phyloP scores from a whole-genome alignment of 2,797 vertebrate species.

The Brachyalestes nurse region DNA sequence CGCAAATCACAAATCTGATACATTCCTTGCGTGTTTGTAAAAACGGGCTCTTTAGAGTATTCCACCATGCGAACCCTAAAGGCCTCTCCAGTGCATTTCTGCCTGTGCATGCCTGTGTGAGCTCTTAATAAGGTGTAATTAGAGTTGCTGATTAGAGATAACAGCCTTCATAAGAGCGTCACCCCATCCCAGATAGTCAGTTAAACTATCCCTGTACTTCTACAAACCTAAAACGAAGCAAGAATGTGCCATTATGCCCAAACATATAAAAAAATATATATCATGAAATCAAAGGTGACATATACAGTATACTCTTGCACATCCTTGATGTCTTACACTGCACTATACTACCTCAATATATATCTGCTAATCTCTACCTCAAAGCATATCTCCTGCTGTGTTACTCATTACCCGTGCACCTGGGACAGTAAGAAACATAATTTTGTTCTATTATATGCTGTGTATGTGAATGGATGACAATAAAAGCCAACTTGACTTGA shows the following conservation, averaged over 20 bases:
- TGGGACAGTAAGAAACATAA: too few species aligned
- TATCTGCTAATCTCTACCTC: too few species aligned
- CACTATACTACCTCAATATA: too few species aligned
- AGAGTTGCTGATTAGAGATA: constrained; percentile 32
- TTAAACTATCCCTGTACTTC: not conserved
- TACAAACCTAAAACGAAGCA: not conserved
- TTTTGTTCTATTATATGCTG: too few species aligned
- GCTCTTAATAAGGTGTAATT: constrained; percentile 24
- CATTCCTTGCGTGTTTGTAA: constrained; percentile 21
- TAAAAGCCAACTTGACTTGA: too few species aligned
- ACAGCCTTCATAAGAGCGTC: not conserved
- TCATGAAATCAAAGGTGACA: too few species aligned
- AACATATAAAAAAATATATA: not conserved
- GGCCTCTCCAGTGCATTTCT: not conserved
- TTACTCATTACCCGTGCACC: too few species aligned
- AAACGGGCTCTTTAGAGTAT: constrained; percentile 8
- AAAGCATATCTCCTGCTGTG: too few species aligned
- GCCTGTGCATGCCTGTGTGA: constrained; percentile 5
- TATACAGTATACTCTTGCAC: too few species aligned
- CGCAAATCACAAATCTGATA: constrained; percentile 23
- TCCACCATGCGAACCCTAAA: not conserved
- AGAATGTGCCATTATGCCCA: not conserved
- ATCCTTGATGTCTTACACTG: too few species aligned
- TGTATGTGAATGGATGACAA: too few species aligned
- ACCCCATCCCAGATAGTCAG: not conserved